Evolutionary conservation across 1,140 invertebrate genomes (phyloP), one percentile per base, ranked within the genome.

Genomic region (Luehdorfia chinensis): DNA sequence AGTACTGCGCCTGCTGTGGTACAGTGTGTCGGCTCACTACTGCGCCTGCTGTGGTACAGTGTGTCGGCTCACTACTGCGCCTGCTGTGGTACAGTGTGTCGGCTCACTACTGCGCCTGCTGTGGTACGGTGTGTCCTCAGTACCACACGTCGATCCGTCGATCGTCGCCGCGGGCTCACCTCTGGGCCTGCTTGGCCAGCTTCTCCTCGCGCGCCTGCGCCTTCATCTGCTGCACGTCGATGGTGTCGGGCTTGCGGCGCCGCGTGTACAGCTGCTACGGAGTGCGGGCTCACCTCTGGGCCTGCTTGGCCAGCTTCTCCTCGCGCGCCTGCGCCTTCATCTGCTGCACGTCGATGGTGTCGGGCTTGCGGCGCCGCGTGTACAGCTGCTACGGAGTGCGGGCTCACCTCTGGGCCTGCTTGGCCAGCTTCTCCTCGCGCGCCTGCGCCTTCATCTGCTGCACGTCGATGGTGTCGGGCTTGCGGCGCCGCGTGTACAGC

Each of bases 171-270:
- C n/a, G n/a, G n/a, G n/a, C n/a, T n/a, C n/a, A n/a, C 88, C 94
- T 91, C 83, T 98, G 95, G 77, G 97, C 96, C 85, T 98, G 96
- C 85, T 96, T 96, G 31, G 95, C 94, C 47, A 94, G 79, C 71
- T 97, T 97, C 74, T 97, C 96, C 75, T 98, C 97, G 73, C 96
- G 96, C 1, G 96, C 96, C 75, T 98, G 96, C 0, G 96, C 94
- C 87, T 98, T 98, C 97, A 98, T 98, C 84, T 98, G 97, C 80
- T 98, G 97, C 12, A 98, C 93, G 87, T 98, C 96, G 93, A 98
- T 96, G 0, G 96, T 94, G 74, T 98, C 96, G 0, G 96, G 95
- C 72, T 97, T 96, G 47, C 96, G 88, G 41, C 97, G 87, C 59
- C 96, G 84, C 95, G 98, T 97, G 79, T 97, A 98, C 12, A 98